Evolutionary conservation across 2,888 invertebrate genomes (phyloP), one percentile per base, ranked within the genome.

Genomic region (Augiades crinisus): DNA sequence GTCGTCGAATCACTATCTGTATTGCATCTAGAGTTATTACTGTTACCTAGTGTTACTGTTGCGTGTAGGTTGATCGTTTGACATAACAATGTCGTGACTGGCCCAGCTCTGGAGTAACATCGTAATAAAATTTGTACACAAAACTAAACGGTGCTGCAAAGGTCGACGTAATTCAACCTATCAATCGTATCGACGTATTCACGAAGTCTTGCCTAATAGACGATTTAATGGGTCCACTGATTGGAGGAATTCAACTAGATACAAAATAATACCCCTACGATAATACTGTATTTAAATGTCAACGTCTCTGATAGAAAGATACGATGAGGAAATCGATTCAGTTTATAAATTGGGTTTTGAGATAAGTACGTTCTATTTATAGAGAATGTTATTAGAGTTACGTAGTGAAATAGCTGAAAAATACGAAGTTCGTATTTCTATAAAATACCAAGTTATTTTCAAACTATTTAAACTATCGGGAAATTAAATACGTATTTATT

Each of bases 31-130:
- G 19, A 22, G 17, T 41, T 24, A 17, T 14, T 66, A 64, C 60
- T 61, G 67, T 62, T 62, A 62, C 59, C 63, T 64, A 71, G 78
- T 74, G 81, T 75, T 69, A 64, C 60, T 76, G 74, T 78, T 69
- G 84, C 84, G 83, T 86, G 85, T 72, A 64, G 59, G 60, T 62
- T 64, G 63, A 64, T 68, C 74, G 72, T 84, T 78, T 70, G 65
- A 62, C 64, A 63, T 66, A 62, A 68, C 68, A 68, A 65, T 80
- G 66, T 73, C 86, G 84, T 85, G 83, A 83, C 82, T 66, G 72
- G 68, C 65, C 67, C 71, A 72, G 68, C 78, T 71, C 66, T 70
- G 68, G 63, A 62, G 69, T 67, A 72, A 79, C 72, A 73, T 72
- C 64, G 68, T 70, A 67, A 70, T 80, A 81, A 78, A 80, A 79